phyloP scores from a whole-genome alignment of 2,113 vertebrate species.

The Numida meleagris region DNA sequence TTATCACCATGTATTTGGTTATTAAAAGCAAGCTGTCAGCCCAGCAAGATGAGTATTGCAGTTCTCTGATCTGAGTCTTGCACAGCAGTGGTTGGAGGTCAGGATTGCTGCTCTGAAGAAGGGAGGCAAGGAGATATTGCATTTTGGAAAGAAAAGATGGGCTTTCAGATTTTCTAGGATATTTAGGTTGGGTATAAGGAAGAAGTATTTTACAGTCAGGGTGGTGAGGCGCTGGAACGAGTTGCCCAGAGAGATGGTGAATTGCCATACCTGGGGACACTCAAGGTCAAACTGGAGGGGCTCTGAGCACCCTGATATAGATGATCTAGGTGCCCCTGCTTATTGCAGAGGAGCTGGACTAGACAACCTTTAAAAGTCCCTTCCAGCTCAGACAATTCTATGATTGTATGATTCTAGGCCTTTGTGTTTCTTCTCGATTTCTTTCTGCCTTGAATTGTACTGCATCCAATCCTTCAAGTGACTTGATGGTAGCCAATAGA shows the following conservation, averaged over 20 bases:
- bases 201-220: no score
- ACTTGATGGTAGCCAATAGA: neutral
- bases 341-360: no score
- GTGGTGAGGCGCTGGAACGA: no score
- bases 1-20: slow-evolving; percentile 9
- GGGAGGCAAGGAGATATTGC: neutral
- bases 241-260: no score
- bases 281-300: no score
- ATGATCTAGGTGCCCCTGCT: no score
- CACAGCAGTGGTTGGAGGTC: neutral
- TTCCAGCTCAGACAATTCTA: no score
- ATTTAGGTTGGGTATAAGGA: neutral
- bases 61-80: neutral
- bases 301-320: no score
- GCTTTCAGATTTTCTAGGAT: neutral
- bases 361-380: no score
- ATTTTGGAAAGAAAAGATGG: neutral
- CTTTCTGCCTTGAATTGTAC: neutral
- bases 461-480: neutral
- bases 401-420: no score
- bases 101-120: neutral
- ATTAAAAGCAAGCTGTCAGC: slow-evolving; percentile 23
- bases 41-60: neutral
- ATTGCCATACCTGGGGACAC: no score
- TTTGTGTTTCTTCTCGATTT: neutral